Conservation (phyloP, 2,888 invertebrate species). For the Microctonus hyperodae region DNA sequence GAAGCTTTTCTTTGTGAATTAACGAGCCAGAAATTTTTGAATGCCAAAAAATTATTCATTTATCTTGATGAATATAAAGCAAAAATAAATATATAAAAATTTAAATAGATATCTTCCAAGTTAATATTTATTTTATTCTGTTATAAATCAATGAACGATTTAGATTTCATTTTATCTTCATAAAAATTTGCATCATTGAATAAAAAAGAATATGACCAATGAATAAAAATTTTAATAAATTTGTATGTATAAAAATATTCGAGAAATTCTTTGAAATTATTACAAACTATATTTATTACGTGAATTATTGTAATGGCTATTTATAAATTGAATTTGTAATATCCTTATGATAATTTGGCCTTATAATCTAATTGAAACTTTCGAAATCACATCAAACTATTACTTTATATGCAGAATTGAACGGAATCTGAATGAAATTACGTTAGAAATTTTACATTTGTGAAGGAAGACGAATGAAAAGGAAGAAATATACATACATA, state of each 20-base stretch:
- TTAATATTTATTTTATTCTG: no score
- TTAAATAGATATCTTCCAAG: no score
- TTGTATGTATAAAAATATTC: not conserved
- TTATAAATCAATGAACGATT: no score
- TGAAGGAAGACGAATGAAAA: not conserved
- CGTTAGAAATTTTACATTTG: not conserved
- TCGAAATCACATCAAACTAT: not conserved
- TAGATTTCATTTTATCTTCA: no score
- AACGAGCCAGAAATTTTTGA: slow-evolving; percentile 39
- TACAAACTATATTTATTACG: not conserved
- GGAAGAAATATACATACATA: not conserved
- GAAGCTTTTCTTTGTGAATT: slow-evolving; percentile 38
- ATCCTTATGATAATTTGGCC: not conserved
- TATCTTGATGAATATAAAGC: slow-evolving; percentile 3
- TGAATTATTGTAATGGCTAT: not conserved
- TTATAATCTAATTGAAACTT: not conserved
- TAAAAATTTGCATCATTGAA: no score
- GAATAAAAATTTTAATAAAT: not conserved
- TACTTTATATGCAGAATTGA: not conserved
- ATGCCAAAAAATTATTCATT: slow-evolving; percentile 25
- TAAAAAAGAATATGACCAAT: no score
- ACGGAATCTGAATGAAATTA: not conserved
- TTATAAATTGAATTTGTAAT: not conserved
- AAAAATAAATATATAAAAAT: slow-evolving; percentile 13
- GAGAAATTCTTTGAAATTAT: not conserved